phyloP scores from a whole-genome alignment of 53 echinoderm and acorn worm species.

The Henricia sp. region DNA sequence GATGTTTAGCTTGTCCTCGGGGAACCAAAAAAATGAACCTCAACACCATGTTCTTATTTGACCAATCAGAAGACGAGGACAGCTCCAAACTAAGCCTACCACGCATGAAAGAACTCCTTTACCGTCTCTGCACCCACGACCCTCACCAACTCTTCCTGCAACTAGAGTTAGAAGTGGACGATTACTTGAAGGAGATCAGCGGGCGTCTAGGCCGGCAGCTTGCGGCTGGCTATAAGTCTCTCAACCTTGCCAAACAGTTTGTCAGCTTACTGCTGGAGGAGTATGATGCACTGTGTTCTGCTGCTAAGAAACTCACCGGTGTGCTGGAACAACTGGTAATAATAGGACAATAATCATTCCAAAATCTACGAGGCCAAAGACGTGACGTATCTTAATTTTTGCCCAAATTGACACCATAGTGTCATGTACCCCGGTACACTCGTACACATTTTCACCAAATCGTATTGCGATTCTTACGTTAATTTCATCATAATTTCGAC shows the following conservation, averaged over 20 bases:
- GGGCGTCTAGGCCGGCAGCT: slow-evolving; percentile 89
- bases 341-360: too few species aligned
- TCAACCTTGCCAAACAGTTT: slow-evolving; percentile 91
- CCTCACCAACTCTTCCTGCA: slow-evolving; percentile 95
- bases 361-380: too few species aligned
- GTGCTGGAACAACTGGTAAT: slow-evolving; percentile 95
- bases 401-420: too few species aligned
- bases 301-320: slow-evolving; percentile 82
- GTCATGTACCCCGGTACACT: too few species aligned
- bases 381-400: too few species aligned
- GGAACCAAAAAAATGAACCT: too few species aligned
- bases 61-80: slow-evolving; percentile 82
- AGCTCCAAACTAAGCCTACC: slow-evolving; percentile 90
- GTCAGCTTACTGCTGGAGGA: slow-evolving; percentile 99
- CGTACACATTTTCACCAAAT: too few species aligned
- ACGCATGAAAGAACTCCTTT: slow-evolving; percentile 93
- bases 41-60: neutral
- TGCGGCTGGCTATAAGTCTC: slow-evolving; percentile 80
- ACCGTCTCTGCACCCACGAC: slow-evolving; percentile 89
- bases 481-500: too few species aligned
- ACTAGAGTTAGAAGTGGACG: slow-evolving; percentile 93
- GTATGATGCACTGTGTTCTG: slow-evolving; percentile 90
- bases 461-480: too few species aligned
- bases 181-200: slow-evolving; percentile 93
- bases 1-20: too few species aligned